These are phyloP conservation scores for Lamellibrachia columna DNA, from an alignment of 2,888 invertebrate species.

Conservation along the genomic window DNA sequence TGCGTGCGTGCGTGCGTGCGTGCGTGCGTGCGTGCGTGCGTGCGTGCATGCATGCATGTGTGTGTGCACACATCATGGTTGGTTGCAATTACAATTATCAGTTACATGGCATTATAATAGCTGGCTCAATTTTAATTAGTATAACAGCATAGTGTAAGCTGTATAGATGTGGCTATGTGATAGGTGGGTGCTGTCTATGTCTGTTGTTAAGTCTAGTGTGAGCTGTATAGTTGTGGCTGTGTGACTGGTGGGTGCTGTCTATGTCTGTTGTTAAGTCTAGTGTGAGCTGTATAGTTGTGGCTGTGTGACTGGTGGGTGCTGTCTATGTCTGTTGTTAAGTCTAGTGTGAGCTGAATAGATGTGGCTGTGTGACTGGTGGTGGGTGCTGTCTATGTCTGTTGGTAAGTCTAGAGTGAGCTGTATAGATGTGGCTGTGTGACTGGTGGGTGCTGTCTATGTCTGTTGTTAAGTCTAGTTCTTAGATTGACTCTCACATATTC, in stretches of 20 bases:
- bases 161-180: too few relatives aligned
- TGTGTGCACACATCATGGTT: neutral
- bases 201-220: too few relatives aligned
- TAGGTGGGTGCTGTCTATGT: too few relatives aligned
- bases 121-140: too few relatives aligned
- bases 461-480: neutral
- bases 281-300: too few relatives aligned
- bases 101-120: too few relatives aligned
- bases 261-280: too few relatives aligned
- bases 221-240: too few relatives aligned
- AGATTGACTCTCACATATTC: neutral
- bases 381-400: neutral
- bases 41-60: neutral
- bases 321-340: neutral
- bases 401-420: neutral
- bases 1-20: neutral
- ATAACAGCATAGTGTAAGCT: too few relatives aligned
- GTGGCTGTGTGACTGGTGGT: neutral
- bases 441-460: neutral
- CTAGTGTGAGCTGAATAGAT: neutral
- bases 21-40: neutral
- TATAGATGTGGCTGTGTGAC: neutral
- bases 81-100: too few relatives aligned
- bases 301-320: neutral
- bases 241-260: too few relatives aligned